Evolutionary conservation across 2,888 invertebrate genomes (phyloP), one percentile per base, ranked within the genome.

Genomic region (Apodemia duryi): DNA sequence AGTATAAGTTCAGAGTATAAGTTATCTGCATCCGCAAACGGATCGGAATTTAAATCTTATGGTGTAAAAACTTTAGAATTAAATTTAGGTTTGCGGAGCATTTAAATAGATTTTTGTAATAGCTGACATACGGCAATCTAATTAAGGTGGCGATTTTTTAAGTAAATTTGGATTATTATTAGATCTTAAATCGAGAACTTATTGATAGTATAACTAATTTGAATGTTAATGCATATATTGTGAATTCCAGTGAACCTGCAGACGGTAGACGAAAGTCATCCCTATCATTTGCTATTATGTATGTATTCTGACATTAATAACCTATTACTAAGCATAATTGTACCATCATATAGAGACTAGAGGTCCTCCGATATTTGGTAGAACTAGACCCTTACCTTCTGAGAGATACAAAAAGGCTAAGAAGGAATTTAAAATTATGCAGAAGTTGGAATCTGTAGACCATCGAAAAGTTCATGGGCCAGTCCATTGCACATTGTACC

Each of bases 401-500:
- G 64, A 68, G 9, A 32, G 64, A 2, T 68, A 67, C 13, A n/a
- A 10, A 1, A 62, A 61, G 43, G 67, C 61, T 1, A 67, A 64
- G 28, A 28, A 66, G 21, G 70, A 72, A 62, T 72, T 72, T 61
- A 21, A 60, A 7, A 6, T 28, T n/a, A 74, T 81, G 75, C 61
- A 75, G 6, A 73, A 78, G 9, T 35, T 35, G 35, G 35, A 2
- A 35, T 35, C 35, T 35, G 35, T 35, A 4, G 35, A 3, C 80
- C 78, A 0, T 81, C 79, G 0, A 72, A 69, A 11, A 80, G 78
- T 43, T 71, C 73, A 1, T 83, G 78, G 80, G 72, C 80, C 2
- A 77, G 72, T 63, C 83, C 80, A 4, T 67, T 84, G 1, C 62
- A 62, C 10, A 28, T 62, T 6, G 62, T 43, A 29, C 46, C 28